Evolutionary conservation across 2,113 vertebrate species (phyloP).

Genomic region (Anthoscopus minutus): DNA sequence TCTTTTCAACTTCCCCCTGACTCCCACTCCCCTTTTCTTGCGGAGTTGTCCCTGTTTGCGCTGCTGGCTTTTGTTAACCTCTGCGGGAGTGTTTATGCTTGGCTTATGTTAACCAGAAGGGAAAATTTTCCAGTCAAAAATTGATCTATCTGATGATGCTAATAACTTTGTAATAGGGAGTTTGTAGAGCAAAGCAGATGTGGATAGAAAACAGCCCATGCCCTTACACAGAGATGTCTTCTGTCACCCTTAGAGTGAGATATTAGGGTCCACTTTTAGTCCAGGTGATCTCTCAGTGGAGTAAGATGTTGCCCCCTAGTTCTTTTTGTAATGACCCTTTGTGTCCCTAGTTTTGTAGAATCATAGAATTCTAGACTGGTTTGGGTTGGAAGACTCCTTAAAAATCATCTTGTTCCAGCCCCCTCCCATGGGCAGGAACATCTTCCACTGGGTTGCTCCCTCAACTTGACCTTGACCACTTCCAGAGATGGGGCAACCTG

Average conservation of each 20-base stretch:
- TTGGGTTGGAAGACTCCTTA: neutral
- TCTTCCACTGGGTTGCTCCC: neutral
- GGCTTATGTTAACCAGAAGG: slow-evolving; percentile 1
- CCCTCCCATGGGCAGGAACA: neutral
- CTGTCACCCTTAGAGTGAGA: neutral
- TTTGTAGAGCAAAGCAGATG: neutral
- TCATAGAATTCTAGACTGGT: neutral
- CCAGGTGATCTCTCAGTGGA: neutral
- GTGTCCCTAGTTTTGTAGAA: neutral
- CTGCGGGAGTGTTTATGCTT: neutral
- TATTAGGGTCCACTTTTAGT: neutral
- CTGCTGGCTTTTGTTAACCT: slow-evolving; percentile 44
- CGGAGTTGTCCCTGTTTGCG: neutral
- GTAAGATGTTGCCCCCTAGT: neutral
- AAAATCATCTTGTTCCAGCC: neutral
- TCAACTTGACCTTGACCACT: neutral
- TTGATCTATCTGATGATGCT: neutral
- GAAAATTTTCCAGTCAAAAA: neutral
- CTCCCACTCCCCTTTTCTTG: neutral
- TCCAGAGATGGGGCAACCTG: neutral
- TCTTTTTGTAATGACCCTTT: rapidly evolving
- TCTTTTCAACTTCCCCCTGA: neutral
- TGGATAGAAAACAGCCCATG: neutral
- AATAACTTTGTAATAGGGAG: neutral
- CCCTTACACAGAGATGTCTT: neutral